phyloP scores from a whole-genome alignment of 2,888 invertebrate genomes.

The Drosophila trichaetosa region DNA sequence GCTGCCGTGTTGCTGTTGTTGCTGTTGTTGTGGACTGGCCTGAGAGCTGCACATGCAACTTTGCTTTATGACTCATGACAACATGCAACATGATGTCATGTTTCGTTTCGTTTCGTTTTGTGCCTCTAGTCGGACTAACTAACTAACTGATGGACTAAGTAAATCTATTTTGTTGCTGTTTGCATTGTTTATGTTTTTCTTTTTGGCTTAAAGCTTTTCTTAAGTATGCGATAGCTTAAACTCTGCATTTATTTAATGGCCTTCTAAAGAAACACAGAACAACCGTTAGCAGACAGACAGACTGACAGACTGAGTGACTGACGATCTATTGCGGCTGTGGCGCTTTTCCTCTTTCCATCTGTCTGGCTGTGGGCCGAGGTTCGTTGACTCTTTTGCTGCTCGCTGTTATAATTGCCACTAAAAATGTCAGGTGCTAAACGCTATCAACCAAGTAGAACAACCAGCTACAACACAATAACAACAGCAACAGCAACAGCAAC shows the following conservation, averaged over 20 bases:
- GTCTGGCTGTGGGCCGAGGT: constrained; percentile 53
- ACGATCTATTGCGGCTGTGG: constrained; percentile 28
- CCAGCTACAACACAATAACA: constrained; percentile 44
- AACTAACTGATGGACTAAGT: constrained; percentile 55
- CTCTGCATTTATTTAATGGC: constrained; percentile 64
- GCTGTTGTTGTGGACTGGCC: constrained; percentile 22
- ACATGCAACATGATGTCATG: constrained; percentile 75
- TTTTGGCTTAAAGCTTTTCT: constrained; percentile 3
- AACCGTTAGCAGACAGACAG: constrained; percentile 42
- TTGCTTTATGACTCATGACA: constrained; percentile 82
- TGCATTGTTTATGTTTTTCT: constrained; percentile 4
- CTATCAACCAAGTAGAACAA: constrained; percentile 81
- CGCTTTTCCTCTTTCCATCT: constrained; percentile 8
- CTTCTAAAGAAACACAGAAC: constrained; percentile 55
- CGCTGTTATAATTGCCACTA: constrained; percentile 76
- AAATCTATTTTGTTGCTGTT: constrained; percentile 26
- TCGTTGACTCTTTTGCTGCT: constrained; percentile 57
- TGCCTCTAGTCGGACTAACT: constrained; percentile 45
- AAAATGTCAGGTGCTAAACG: constrained; percentile 82
- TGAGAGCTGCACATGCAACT: constrained; percentile 70
- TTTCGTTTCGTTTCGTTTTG: constrained; percentile 63
- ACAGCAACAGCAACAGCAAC: constrained; percentile 29
- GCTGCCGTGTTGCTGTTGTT: constrained; percentile 49
- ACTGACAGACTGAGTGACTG: constrained; percentile 6
- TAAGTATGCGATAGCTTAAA: constrained; percentile 58